Base-by-base conservation (phyloP, 1,140 invertebrate species). In the Heliconius eleuchia region DNA sequence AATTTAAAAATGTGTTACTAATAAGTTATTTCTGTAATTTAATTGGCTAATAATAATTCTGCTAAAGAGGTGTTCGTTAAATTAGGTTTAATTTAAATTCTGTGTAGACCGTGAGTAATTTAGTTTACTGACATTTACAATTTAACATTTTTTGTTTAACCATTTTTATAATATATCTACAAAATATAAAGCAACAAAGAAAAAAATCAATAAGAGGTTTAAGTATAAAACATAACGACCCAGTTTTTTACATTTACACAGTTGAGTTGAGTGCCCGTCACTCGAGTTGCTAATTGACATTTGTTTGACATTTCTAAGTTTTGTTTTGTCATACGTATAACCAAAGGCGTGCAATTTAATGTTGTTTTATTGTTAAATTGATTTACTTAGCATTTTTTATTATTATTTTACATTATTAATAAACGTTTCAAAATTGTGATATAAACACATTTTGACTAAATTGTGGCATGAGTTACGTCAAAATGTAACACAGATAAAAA, bases 231-330 rank as follows among this genome's bases (percentile, higher is more conserved):
- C 30, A 77, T 77, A 71, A n/a, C 73, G 74, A 76, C 78, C 78
- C 52, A 80, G 78, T 80, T 80, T 73, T 75, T 79, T 76, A 66
- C 60, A 66, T 66, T 66, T 66, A 66, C 76, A 71, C 46, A 55
- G 46, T 37, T 4, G 46, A 71, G 71, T 74, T 13, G 66, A 71
- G 71, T 74, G 60, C 72, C 57, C 77, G 77, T 73, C 73, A 74
- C 72, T 79, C 71, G 60, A 37, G 57, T 75, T 50, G 74, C 78
- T 80, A 80, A 80, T 80, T 80, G 78, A 80, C 78, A 80, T 80
- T 76, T 80, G 78, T 76, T 60, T 80, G 78, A 80, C 78, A 72
- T 80, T 76, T 76, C 70, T 42, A 77, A 71, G 66, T 75, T 75
- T 71, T 71, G 57, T 74, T 74, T 42, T 79, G 42, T 66, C 66